phyloP scores from a whole-genome alignment of 2,888 invertebrate genomes.

The Blastobasis adustella region DNA sequence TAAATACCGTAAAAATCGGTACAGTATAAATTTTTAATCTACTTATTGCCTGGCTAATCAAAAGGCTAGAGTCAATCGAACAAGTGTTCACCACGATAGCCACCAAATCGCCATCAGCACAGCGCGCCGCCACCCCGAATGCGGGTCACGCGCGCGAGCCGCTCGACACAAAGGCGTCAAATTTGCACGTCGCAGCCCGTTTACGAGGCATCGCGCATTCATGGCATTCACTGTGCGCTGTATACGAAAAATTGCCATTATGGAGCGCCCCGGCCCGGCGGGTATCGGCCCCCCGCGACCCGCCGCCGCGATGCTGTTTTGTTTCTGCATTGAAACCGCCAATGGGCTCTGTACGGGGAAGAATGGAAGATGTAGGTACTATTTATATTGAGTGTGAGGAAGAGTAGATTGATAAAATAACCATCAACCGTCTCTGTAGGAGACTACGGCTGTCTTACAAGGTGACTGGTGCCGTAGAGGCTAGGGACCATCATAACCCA shows the following conservation, averaged over 20 bases:
- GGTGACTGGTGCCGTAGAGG: too few species aligned
- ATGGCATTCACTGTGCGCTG: constrained; percentile 52
- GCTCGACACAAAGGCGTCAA: constrained; percentile 65
- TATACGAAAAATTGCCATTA: constrained; percentile 71
- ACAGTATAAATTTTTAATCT: neutral
- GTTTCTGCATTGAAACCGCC: too few species aligned
- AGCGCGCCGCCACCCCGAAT: constrained; percentile 21
- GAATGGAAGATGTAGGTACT: too few species aligned
- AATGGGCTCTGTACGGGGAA: too few species aligned
- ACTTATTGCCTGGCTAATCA: neutral
- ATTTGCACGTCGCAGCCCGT: constrained; percentile 71
- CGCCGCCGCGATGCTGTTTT: too few species aligned
- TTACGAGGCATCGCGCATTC: constrained; percentile 68
- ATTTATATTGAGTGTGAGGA: too few species aligned
- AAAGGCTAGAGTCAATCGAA: neutral
- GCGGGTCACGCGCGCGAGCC: constrained; percentile 56
- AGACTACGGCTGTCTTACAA: too few species aligned
- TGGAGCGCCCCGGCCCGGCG: constrained; percentile 34
- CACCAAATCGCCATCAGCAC: constrained; percentile 11
- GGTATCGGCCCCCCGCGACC: constrained; percentile 7
- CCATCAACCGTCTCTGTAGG: too few species aligned
- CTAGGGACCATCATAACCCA: too few species aligned
- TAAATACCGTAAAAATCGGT: neutral
- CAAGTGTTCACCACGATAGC: neutral
- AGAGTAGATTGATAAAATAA: too few species aligned